A percentile compares a stretch with the other conserved stretches of the same genome.
These are phyloP conservation scores for Thamnophis sirtalis DNA, from an alignment of 2,113 vertebrate species.

Conservation along the genomic window DNA sequence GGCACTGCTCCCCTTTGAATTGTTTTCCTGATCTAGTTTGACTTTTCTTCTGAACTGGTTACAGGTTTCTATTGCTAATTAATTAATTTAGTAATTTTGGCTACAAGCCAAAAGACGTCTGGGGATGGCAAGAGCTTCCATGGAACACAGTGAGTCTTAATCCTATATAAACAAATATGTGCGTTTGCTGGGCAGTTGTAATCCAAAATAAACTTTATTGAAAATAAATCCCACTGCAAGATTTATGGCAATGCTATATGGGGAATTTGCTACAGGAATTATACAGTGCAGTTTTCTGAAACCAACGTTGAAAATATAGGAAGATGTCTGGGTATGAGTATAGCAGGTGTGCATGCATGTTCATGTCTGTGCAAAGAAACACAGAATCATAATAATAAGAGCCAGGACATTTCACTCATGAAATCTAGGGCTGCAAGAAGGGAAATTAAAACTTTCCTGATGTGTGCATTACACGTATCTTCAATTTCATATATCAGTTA, in stretches of 20 bases:
- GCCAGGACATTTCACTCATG: neutral
- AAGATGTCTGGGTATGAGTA: neutral
- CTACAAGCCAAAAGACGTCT: neutral
- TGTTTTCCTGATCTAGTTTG: slow-evolving; percentile 38
- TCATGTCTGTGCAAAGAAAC: neutral
- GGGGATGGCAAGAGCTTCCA: neutral
- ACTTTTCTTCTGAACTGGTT: slow-evolving; percentile 21
- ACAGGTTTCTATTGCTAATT: slow-evolving; percentile 20
- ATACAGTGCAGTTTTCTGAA: neutral
- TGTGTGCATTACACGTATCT: neutral
- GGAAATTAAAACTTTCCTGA: neutral
- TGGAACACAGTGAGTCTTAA: neutral
- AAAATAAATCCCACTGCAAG: neutral
- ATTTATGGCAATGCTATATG: neutral
- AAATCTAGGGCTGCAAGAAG: neutral
- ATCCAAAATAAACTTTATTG: neutral
- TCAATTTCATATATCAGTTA: neutral
- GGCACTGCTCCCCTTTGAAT: slow-evolving; percentile 21
- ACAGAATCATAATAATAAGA: neutral
- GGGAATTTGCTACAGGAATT: neutral
- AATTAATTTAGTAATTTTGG: slow-evolving; percentile 29
- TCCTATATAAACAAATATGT: neutral
- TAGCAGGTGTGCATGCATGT: neutral
- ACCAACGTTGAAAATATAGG: neutral
- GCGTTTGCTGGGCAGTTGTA: neutral